Evolutionary conservation across 2,797 vertebrate species (phyloP).

Genomic region (Trachops cirrhosus): DNA sequence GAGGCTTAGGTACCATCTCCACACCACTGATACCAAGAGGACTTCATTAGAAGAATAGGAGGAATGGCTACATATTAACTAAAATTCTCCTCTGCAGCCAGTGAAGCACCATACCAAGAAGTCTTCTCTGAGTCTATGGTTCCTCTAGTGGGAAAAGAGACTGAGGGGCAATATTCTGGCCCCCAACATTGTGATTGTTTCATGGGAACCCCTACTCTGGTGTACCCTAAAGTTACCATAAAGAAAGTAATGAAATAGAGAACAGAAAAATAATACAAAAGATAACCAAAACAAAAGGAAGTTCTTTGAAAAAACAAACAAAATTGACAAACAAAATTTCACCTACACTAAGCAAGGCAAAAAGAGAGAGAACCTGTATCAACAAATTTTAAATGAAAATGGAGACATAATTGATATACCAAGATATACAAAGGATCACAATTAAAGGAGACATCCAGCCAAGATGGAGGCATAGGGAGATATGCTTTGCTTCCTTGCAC

Average conservation of each 20-base stretch:
- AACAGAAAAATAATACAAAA: not conserved
- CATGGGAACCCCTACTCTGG: not conserved
- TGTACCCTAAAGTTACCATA: not conserved
- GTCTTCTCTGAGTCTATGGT: not conserved
- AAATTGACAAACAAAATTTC: not conserved
- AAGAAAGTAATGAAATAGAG: not conserved
- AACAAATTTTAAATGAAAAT: not conserved
- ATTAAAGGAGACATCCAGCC: too few species aligned
- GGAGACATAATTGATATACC: not conserved
- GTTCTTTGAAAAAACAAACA: not conserved
- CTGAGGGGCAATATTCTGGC: not conserved
- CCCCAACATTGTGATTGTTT: not conserved
- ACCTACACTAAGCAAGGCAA: not conserved
- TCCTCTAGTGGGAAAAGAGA: not conserved
- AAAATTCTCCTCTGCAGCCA: not conserved
- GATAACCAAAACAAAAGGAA: not conserved
- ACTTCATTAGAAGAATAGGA: not conserved
- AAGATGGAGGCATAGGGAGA: too few species aligned
- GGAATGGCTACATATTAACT: not conserved
- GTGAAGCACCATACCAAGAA: not conserved
- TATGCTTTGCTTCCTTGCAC: too few species aligned
- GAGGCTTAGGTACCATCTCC: not conserved
- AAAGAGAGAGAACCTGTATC: not conserved
- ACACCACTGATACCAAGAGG: not conserved
- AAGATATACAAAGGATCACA: not conserved